Base-by-base conservation (phyloP, 2,113 vertebrate species). In the Onychostoma macrolepis region DNA sequence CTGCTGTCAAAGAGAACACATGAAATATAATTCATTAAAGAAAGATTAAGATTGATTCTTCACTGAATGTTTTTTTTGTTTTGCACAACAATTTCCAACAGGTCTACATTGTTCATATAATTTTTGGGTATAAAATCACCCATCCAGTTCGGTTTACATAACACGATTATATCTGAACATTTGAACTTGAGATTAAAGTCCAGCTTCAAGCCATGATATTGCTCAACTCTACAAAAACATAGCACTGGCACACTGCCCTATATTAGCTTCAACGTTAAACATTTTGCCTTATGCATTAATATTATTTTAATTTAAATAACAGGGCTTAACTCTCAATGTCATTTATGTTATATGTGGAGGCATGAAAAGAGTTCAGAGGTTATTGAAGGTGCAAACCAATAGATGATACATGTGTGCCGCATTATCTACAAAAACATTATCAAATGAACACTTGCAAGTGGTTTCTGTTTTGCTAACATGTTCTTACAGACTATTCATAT, bases 1-100 rank as follows among this genome's bases (percentile, higher is more conserved):
- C 93, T 92, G 91, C 90, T 91, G 90, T 93, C 94, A 92, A 90
- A 94, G 94, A 95, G 89, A 91, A 93, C 75, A 96, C 87, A 93
- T 90, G 85, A 43, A 77, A 45, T 89, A 84, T 69, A 75, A 38
- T 24, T 72, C 80, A 78, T 86, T 79, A 48, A 61, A 74, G 12
- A 21, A 28, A 26, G 6, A 33, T 56, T 24, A 56, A 7, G 19
- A 58, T 30, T 30, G 67, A 61, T 45, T 30, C 28, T 69, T 1
- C 24, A 3, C 0, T 24, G 33, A 36, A 21, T 77, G 30, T 21
- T 5, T 86, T 5, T 86, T 91, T 93, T 91, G 91, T 92, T 93
- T 93, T 93, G 91, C 91, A 94, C 91, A 92, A 91, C 50, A 91
- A 76, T 89, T 43, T 65, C 80, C 63, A 6, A 5, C 17, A 71